These are phyloP conservation scores for Spicauda simplicius DNA, from an alignment of 2,888 invertebrate species.

Conservation along the genomic window DNA sequence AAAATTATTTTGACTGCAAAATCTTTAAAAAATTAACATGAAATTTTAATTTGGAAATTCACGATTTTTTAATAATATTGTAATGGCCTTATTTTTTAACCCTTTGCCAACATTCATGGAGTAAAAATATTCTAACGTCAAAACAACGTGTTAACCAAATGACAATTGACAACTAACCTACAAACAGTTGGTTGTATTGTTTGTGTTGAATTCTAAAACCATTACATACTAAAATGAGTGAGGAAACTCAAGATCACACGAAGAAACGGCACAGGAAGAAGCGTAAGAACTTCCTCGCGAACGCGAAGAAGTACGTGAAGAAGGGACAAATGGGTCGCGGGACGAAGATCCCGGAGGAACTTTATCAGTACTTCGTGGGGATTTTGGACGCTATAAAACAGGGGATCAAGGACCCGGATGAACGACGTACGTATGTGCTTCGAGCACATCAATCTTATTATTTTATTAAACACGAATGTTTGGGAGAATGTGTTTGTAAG, in stretches of 20 bases:
- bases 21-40: too few relatives aligned
- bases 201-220: too few relatives aligned
- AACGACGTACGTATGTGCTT: conserved; percentile 83
- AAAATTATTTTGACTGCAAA: too few relatives aligned
- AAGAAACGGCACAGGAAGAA: conserved; percentile 84
- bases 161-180: not conserved
- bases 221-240: conserved; percentile 53
- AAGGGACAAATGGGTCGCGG: conserved; percentile 90
- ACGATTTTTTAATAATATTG: too few relatives aligned
- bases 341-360: conserved; percentile 88
- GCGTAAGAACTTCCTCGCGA: conserved; percentile 87
- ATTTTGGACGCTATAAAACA: conserved; percentile 89
- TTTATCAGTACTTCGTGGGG: conserved; percentile 91
- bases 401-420: conserved; percentile 88
- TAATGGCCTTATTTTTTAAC: too few relatives aligned
- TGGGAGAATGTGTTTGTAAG: too few relatives aligned
- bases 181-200: not conserved
- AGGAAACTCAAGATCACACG: conserved; percentile 52
- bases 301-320: conserved; percentile 91
- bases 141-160: not conserved
- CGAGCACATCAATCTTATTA: too few relatives aligned
- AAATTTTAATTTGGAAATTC: too few relatives aligned
- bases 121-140: not conserved
- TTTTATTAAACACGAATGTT: too few relatives aligned
- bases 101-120: too few relatives aligned